A percentile compares a stretch with the other conserved stretches of the same genome.
These are phyloP conservation scores for Mus caroli DNA, from an alignment of 2,797 vertebrate genomes.

Conservation along the genomic window DNA sequence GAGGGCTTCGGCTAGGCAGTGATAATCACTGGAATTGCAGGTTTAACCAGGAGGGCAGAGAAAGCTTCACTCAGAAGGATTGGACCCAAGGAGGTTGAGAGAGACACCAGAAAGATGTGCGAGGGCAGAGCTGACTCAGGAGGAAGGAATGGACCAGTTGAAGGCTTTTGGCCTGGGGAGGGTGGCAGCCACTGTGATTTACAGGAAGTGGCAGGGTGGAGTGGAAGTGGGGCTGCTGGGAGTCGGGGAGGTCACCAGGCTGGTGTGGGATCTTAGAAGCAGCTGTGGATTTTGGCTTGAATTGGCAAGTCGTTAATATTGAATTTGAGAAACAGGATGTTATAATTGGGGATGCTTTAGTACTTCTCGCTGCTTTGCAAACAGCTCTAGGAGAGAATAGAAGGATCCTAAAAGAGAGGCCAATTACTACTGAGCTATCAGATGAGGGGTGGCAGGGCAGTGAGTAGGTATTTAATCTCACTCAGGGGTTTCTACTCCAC, in stretches of 20 bases:
- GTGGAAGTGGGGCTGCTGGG: not conserved
- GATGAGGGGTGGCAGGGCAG: not conserved
- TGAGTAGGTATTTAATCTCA: not conserved
- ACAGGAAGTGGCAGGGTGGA: not conserved
- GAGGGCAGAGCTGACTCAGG: not conserved
- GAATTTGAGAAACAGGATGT: not conserved
- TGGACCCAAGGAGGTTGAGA: not conserved
- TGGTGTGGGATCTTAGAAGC: not conserved
- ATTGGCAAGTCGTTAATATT: not conserved
- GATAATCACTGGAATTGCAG: not conserved
- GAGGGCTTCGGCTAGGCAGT: not conserved
- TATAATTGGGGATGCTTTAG: conserved; percentile 13
- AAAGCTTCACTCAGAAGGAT: not conserved
- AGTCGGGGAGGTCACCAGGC: not conserved
- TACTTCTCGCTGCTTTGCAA: not conserved
- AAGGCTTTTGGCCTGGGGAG: not conserved
- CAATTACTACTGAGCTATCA: not conserved
- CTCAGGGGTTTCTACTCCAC: not conserved
- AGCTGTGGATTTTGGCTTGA: not conserved
- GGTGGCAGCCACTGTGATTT: not conserved
- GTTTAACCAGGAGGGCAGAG: not conserved
- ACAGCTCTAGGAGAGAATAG: not conserved
- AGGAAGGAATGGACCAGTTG: not conserved
- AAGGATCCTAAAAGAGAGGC: not conserved
- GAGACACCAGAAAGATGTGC: not conserved